Evolutionary conservation across 2,113 vertebrate species (phyloP).

Genomic region (Charadrius vociferus): DNA sequence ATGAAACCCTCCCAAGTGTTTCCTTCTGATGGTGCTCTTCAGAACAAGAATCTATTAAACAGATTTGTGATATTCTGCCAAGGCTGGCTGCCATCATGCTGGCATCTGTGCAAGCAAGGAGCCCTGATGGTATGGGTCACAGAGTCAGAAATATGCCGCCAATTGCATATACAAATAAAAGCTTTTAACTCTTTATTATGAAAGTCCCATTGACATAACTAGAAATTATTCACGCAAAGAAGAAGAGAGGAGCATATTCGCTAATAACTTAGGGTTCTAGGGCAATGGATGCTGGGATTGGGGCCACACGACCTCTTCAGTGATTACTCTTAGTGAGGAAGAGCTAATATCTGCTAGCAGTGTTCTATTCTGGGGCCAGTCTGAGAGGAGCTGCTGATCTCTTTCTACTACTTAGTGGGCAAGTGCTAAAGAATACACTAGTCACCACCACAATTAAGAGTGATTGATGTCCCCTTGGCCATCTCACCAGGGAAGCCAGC

Average conservation of each 20-base stretch:
- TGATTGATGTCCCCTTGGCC: background rate
- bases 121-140: background rate
- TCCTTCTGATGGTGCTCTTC: conserved; percentile 14
- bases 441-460: background rate
- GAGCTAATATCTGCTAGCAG: background rate
- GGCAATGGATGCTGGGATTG: background rate
- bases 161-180: conserved; percentile 38
- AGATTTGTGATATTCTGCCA: background rate
- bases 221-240: background rate
- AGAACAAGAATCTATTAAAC: conserved; percentile 23
- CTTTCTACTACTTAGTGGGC: background rate
- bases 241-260: background rate
- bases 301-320: background rate
- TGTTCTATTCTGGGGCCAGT: background rate
- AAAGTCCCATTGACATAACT: background rate
- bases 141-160: conserved; percentile 17
- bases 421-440: background rate
- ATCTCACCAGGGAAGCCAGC: background rate
- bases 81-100: conserved; percentile 29
- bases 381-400: background rate
- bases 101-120: background rate
- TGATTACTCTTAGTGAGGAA: background rate
- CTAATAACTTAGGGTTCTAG: background rate
- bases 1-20: background rate
- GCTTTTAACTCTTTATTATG: conserved; percentile 32